Base-by-base conservation (phyloP, 37 sponge, comb jelly and placozoan genomes). In the Diacarnus erythraeanus region DNA sequence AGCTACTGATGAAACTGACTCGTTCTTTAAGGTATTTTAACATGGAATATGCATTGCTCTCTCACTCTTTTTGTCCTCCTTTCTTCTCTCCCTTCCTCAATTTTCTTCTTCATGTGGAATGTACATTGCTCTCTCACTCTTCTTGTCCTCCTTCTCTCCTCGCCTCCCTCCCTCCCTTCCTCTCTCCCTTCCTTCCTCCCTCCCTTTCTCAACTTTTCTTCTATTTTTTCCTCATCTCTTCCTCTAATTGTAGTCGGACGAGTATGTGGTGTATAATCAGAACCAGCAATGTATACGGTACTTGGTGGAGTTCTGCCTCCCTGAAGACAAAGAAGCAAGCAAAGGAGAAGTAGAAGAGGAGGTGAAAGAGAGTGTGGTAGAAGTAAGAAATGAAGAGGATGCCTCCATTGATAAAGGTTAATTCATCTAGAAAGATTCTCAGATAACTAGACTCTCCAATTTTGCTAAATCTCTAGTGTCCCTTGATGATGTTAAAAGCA, bases 231-330 rank as follows among this genome's bases (percentile, higher is more conserved):
- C 60, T 10, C 18, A 27, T 3, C 60, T 10, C 18, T 3, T 10
- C 17, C 60, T 17, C 60, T 27, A 4, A 3, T 38, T 69, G 17
- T 70, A 94, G 88, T 88, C 79, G 22, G 87, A 90, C 57, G 96
- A 96, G 75, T 93, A 80, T 83, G 94, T 84, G 20, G 89, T 96
- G 69, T 96, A 90, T 76, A 72, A 29, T 51, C 42, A 78, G 12
- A 74, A 83, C 54, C 96, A 96, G 65, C 96, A 96, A 80, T 36
- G 79, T 54, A 89, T 93, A 77, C 79, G 84, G 82, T 95, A 92
- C 67, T 77, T 92, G 40, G 92, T 95, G 58, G 96, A 95, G 77
- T 95, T 95, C 80, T 65, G 40, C 1, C 75, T 90, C 31, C 78
- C 84, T 64, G 73, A 59, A 18, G 64, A 72, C 37, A 71, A 77